Base-by-base conservation (phyloP, 2,113 vertebrate species). In the Dolichallabes microphthalmus region DNA sequence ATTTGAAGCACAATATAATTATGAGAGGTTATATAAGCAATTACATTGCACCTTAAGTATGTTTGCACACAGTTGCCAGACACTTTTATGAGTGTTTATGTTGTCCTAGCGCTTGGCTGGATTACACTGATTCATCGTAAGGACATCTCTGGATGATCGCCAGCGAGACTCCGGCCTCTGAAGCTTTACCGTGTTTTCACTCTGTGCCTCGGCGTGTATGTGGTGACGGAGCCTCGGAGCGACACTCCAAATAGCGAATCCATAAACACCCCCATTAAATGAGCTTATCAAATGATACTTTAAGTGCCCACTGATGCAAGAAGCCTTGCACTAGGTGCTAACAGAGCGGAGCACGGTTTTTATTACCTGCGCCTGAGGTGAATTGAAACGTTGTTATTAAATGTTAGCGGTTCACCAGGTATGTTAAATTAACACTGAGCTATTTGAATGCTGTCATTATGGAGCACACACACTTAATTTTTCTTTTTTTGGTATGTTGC, bases 321-420 rank as follows among this genome's bases (percentile, higher is more conserved):
- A 58, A 88, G 80, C 68, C 80, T 69, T 80, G 84, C 61, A 76
- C 79, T 75, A 86, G 66, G 57, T 58, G n/a, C 86, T 89, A 90
- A 90, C 88, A 89, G 87, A 89, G 84, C 80, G 66, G 82, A 84
- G 82, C 87, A 55, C 75, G 88, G 84, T 88, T 89, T 90, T 86
- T 86, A 86, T 89, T 88, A 87, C 82, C 89, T 83, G 75, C 53
- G 84, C 88, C 87, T 85, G 88, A 86, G 87, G 88, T 87, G 87
- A 89, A 90, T 87, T 82, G 71, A 88, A 86, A 89, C 85, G 75
- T 85, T 58, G 84, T 88, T 89, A 90, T 89, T 90, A 88, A 91
- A 90, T 85, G 85, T 88, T 89, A 91, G 89, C 77, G 86, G 87
- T 89, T 90, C 88, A 87, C 84, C 87, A 89, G 87, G 88, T 91